These are phyloP conservation scores for Parapristionchus giblindavisi DNA, from an alignment of 2,888 invertebrate species.

Conservation along the genomic window DNA sequence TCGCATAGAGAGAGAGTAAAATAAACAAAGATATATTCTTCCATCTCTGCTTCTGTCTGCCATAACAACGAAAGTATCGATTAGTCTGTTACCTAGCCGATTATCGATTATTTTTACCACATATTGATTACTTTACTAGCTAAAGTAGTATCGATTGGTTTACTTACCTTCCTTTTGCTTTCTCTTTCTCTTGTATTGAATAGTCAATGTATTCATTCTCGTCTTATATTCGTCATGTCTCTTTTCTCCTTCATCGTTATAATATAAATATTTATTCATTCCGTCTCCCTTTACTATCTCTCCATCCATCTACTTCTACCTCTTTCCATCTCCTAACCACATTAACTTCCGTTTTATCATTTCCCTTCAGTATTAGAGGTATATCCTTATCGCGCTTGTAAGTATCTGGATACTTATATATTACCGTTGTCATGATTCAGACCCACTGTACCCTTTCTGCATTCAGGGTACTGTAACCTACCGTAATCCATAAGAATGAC, in stretches of 20 bases:
- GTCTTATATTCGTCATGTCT: too few relatives aligned
- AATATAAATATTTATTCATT: too few relatives aligned
- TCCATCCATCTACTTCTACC: constrained; percentile 19
- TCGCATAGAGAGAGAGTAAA: too few relatives aligned
- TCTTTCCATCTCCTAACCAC: background rate
- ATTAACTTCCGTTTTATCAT: background rate
- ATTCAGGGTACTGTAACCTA: background rate
- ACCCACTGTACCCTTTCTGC: background rate
- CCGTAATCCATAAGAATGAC: constrained; percentile 37
- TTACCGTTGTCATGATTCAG: background rate
- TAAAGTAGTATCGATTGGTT: background rate
- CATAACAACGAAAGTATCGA: too few relatives aligned
- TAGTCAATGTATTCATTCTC: too few relatives aligned
- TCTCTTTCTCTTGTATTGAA: constrained; percentile 1
- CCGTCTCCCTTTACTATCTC: constrained; percentile 17
- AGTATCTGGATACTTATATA: background rate
- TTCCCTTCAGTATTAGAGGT: constrained; percentile 16
- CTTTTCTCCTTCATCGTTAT: too few relatives aligned
- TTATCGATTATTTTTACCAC: too few relatives aligned
- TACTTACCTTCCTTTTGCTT: background rate
- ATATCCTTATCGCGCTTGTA: constrained; percentile 13
- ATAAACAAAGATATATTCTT: too few relatives aligned
- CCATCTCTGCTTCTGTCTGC: too few relatives aligned
- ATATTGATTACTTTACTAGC: background rate
- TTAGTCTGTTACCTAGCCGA: too few relatives aligned